A percentile compares a stretch with the other conserved stretches of the same genome.
These are phyloP conservation scores for Psilanteris sp. DNA, from an alignment of 1,140 invertebrate genomes.

Conservation along the genomic window DNA sequence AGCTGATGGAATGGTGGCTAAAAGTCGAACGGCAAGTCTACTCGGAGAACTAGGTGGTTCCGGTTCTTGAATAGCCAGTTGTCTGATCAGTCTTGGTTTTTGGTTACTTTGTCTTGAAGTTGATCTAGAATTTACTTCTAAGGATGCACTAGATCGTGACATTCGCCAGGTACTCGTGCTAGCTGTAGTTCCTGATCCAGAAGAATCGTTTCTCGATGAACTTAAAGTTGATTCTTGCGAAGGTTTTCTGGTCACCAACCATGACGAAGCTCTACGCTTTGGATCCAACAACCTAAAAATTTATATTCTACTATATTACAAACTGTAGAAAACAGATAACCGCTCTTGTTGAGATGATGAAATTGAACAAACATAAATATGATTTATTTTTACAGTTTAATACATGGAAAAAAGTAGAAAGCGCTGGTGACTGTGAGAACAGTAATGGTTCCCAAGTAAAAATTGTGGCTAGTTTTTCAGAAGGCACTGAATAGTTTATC, in stretches of 20 bases:
- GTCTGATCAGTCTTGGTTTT: slow-evolving; percentile 87
- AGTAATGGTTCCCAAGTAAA: too few species aligned
- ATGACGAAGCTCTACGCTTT: slow-evolving; percentile 88
- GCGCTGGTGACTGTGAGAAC: too few species aligned
- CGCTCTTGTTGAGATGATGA: too few species aligned
- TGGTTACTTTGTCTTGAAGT: slow-evolving; percentile 71
- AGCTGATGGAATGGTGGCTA: slow-evolving; percentile 90
- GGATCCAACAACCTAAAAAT: slow-evolving; percentile 83
- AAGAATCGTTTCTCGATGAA: slow-evolving; percentile 92
- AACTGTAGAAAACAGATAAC: too few species aligned
- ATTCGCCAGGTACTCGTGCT: slow-evolving; percentile 92
- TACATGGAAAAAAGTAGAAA: too few species aligned
- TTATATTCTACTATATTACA: too few species aligned
- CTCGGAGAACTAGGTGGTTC: slow-evolving; percentile 84
- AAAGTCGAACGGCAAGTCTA: slow-evolving; percentile 83
- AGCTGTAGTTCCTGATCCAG: slow-evolving; percentile 90
- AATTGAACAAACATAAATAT: too few species aligned
- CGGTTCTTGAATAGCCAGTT: slow-evolving; percentile 85
- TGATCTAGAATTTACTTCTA: slow-evolving; percentile 68
- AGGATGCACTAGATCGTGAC: slow-evolving; percentile 86
- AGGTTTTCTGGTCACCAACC: slow-evolving; percentile 92
- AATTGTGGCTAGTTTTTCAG: too few species aligned
- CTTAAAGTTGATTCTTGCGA: slow-evolving; percentile 94
- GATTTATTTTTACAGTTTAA: too few species aligned
- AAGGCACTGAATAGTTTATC: too few species aligned